Evolutionary conservation across 1,140 invertebrate genomes (phyloP).

Genomic region (Rhyacophila brunnea): DNA sequence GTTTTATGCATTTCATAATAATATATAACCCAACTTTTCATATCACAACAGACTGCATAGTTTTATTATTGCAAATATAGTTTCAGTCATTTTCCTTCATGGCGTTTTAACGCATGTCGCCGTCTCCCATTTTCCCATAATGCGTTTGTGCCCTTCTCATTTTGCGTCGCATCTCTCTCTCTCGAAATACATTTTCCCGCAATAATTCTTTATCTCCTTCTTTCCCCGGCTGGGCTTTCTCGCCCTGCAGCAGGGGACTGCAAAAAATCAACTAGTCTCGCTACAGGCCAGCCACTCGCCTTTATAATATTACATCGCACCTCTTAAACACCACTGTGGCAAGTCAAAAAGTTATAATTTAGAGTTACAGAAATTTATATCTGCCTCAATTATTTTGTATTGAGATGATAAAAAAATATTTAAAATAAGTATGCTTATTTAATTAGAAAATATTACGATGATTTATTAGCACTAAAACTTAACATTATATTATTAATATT

Average conservation of each 20-base stretch:
- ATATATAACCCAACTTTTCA: background rate
- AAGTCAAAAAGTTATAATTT: too few relatives aligned
- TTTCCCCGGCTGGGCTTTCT: slow-evolving; percentile 11
- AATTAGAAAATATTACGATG: too few relatives aligned
- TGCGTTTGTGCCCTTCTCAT: slow-evolving; percentile 15
- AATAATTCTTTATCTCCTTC: slow-evolving; percentile 20
- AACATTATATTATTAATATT: too few relatives aligned
- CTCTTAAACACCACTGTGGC: too few relatives aligned
- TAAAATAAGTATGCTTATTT: too few relatives aligned
- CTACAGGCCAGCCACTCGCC: slow-evolving; percentile 2
- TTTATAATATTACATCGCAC: too few relatives aligned
- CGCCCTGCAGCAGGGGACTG: background rate
- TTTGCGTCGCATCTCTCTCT: background rate
- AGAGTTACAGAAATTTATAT: too few relatives aligned
- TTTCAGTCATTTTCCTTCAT: background rate
- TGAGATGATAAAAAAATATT: too few relatives aligned
- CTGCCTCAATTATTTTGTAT: too few relatives aligned
- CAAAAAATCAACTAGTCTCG: slow-evolving; percentile 33
- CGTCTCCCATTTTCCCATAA: slow-evolving; percentile 23
- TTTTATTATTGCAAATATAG: too few relatives aligned
- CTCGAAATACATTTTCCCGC: slow-evolving; percentile 2
- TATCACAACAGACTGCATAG: too few relatives aligned
- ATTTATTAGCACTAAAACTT: too few relatives aligned
- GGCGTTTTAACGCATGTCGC: slow-evolving; percentile 2
- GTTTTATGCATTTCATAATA: background rate